These are phyloP conservation scores for Apaloderma vittatum DNA, from an alignment of 2,113 vertebrate genomes.

Conservation along the genomic window DNA sequence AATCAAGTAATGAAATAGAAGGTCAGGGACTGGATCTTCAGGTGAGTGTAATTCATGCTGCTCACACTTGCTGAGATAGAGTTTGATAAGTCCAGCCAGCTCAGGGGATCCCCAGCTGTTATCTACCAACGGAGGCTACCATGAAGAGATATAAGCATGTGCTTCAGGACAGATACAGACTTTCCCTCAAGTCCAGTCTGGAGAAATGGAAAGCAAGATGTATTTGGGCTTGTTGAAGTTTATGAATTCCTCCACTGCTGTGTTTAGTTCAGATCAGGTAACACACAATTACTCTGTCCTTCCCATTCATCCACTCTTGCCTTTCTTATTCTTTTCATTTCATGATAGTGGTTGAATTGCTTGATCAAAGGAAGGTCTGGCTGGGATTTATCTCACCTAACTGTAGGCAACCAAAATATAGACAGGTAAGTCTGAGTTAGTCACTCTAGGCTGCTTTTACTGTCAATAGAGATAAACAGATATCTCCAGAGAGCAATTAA, in stretches of 20 bases:
- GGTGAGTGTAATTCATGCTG: fast-evolving
- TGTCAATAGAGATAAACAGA: constrained; percentile 54
- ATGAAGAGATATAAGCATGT: neutral
- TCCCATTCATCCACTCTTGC: neutral
- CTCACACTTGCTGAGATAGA: neutral
- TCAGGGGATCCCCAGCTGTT: neutral
- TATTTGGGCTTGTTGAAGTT: neutral
- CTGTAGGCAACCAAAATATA: constrained; percentile 9
- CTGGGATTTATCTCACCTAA: constrained; percentile 45
- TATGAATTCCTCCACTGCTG: neutral
- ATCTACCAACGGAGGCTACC: neutral
- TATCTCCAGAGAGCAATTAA: constrained; percentile 57
- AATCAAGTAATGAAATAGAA: neutral
- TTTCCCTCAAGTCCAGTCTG: neutral
- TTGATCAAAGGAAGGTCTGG: constrained; percentile 50
- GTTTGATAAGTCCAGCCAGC: neutral
- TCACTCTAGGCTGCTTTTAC: constrained; percentile 48
- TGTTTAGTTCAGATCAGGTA: neutral
- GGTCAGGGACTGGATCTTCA: neutral
- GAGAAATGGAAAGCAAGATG: neutral
- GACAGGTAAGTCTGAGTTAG: constrained; percentile 42
- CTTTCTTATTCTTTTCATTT: constrained; percentile 33
- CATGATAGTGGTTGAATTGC: constrained; percentile 2
- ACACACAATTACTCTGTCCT: neutral
- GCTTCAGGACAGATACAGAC: neutral